Percentiles rank a stretch among this genome's conserved stretches.
phyloP scores from a whole-genome alignment of 2,888 invertebrate genomes.

The Cerastis leucographa region DNA sequence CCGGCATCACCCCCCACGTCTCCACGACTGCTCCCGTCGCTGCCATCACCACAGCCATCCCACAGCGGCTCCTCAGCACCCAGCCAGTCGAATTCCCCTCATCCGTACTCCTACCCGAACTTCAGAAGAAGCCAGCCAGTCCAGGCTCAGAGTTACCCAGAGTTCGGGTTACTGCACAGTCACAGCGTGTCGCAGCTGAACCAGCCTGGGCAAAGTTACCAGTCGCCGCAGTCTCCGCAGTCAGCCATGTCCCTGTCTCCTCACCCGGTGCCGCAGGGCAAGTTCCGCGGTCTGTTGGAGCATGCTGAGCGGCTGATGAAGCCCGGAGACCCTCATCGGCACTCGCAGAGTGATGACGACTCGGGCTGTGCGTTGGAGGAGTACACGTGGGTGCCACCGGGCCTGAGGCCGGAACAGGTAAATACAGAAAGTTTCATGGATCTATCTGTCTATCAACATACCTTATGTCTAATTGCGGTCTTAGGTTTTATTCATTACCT shows the following conservation, averaged over 20 bases:
- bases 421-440: conserved; percentile 62
- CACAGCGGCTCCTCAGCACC: conserved; percentile 84
- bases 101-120: conserved; percentile 86
- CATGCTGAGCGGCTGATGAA: conserved; percentile 91
- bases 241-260: conserved; percentile 88
- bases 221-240: conserved; percentile 85
- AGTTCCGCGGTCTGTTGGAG: conserved; percentile 86
- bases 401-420: conserved; percentile 98
- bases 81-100: conserved; percentile 84
- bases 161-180: conserved; percentile 79
- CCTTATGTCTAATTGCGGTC: background rate
- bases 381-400: conserved; percentile 99
- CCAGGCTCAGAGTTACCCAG: conserved; percentile 76
- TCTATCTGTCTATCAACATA: background rate
- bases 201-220: conserved; percentile 81
- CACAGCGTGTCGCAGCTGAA: conserved; percentile 81
- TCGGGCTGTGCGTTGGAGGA: conserved; percentile 99
- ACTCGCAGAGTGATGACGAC: conserved; percentile 99
- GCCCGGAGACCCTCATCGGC: conserved; percentile 94
- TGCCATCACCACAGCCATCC: conserved; percentile 86
- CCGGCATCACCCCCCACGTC: conserved; percentile 83
- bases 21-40: conserved; percentile 77
- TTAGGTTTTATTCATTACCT: background rate
- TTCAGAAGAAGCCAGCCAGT: conserved; percentile 80
- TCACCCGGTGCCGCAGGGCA: conserved; percentile 86